Base-by-base conservation (phyloP, 2,888 invertebrate species). In the Drosophila nr. medialis region DNA sequence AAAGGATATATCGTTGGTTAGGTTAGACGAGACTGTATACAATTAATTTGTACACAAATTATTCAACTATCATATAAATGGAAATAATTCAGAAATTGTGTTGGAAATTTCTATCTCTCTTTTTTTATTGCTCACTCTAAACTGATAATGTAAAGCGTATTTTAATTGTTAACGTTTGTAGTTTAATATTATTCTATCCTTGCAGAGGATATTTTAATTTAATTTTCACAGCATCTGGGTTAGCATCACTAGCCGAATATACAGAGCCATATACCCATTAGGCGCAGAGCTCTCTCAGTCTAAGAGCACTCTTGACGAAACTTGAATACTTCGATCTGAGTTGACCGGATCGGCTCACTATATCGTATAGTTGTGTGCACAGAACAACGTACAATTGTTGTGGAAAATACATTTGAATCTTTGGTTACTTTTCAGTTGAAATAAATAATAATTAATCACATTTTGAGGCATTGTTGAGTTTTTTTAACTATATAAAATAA, bases 81-180 rank as follows among this genome's bases (percentile, higher is more conserved):
- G 0, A 32, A 32, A 11, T 32, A 32, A 6, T 42, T n/a, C 10
- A n/a, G 4, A 40, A 4, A 18, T 3, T 38, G 18, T 38, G 18
- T 7, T 1, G 18, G 18, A 38, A 18, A n/a, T 40, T 40, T 40
- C 4, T 10, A 10, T 1, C 2, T 1, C 10, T 40, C 10, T n/a
- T 40, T n/a, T 40, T n/a, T 10, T 4, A 2, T 10, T 1, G 4
- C 10, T 40, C 2, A 11, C 10, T 40, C 18, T n/a, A 40, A 40
- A 40, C n/a, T 4, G 0, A n/a, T 40, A 2, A 40, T 10, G 10
- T 10, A 2, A 40, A n/a, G 2, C 40, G 10, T 40, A n/a, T 40
- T 40, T 10, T n/a, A n/a, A n/a, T 10, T 40, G 40, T 4, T 4
- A 0, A 8, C 0, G 0, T 4, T 40, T 10, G 10, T 4, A 4